phyloP scores from a whole-genome alignment of 37 sponge, comb jelly and placozoan species.

The Lycopodina hypogea region DNA sequence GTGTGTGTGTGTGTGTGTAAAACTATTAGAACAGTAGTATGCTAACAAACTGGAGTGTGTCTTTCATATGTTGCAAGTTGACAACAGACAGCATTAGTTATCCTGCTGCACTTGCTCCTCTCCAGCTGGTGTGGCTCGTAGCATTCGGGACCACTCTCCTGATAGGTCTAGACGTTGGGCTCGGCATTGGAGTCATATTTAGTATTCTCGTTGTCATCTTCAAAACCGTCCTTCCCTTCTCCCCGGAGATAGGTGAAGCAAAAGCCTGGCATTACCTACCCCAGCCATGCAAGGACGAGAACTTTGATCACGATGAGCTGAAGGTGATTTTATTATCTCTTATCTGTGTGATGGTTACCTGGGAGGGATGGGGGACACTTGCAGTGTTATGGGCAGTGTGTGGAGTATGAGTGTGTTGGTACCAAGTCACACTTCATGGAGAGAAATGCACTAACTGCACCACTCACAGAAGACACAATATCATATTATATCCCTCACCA shows the following conservation, averaged over 20 bases:
- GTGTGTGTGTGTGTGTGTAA: too few species aligned
- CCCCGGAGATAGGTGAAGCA: slow-evolving; percentile 29
- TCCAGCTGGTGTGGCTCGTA: slow-evolving; percentile 73
- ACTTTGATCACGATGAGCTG: slow-evolving; percentile 31
- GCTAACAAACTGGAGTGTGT: too few species aligned
- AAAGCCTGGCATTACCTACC: slow-evolving; percentile 42
- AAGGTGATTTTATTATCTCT: slow-evolving; percentile 5
- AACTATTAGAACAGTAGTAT: too few species aligned
- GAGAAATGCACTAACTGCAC: too few species aligned
- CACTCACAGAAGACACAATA: too few species aligned
- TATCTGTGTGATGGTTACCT: background rate
- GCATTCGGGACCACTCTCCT: slow-evolving; percentile 68
- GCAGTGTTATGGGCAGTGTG: too few species aligned
- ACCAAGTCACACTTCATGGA: too few species aligned
- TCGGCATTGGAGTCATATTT: slow-evolving; percentile 60
- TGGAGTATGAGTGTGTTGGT: too few species aligned
- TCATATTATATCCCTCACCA: too few species aligned
- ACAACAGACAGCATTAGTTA: too few species aligned
- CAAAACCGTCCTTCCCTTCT: slow-evolving; percentile 46
- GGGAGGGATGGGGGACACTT: too few species aligned
- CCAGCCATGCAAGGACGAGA: background rate
- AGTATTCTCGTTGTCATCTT: slow-evolving; percentile 54
- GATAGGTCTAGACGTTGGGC: slow-evolving; percentile 76
- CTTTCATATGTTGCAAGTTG: too few species aligned
- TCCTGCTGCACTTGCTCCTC: background rate